Base-by-base conservation (phyloP, 2,797 vertebrate genomes). In the Danio kyathit region DNA sequence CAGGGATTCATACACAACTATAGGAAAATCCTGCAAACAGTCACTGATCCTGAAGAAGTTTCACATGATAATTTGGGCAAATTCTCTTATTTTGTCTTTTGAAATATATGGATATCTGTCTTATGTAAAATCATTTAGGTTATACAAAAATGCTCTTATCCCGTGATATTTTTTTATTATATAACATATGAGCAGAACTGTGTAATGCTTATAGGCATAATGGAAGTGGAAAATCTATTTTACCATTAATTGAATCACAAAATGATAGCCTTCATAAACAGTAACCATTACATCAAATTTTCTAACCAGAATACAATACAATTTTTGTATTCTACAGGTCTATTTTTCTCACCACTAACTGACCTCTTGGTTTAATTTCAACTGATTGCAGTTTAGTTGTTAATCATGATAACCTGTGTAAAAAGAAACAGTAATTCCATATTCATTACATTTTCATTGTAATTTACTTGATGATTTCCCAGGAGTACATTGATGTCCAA, bases 211-310 rank as follows among this genome's bases (percentile, higher is more conserved):
- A 17, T 19, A 56, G 40, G 17, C 44, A 56, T 63, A 63, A 69
- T 51, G 61, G 29, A 84, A 54, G 29, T 66, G 52, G 72, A 79
- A 74, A 79, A 79, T 79, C 71, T 19, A 74, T 84, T 81, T 76
- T 52, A 59, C 51, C 19, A 54, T 79, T 69, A 77, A 71, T 67
- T 84, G 64, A 86, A 67, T 29, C 76, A 71, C 71, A 82, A 51
- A 72, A 78, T 64, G 48, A 61, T 54, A 60, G 38, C 60, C 4
- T 56, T n/a, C 43, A 40, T 59, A 74, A 46, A 54, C 12, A 38
- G 49, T 13, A 69, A 52, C 72, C 21, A 65, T 74, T 21, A 69
- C 38, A 73, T 76, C 3, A 29, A 66, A 41, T 40, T 56, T 48
- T 54, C 17, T 29, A 29, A 29, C 19, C 73, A 44, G 11, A 82